Conservation (phyloP, 2,797 vertebrate species). For the Tapirus indicus region DNA sequence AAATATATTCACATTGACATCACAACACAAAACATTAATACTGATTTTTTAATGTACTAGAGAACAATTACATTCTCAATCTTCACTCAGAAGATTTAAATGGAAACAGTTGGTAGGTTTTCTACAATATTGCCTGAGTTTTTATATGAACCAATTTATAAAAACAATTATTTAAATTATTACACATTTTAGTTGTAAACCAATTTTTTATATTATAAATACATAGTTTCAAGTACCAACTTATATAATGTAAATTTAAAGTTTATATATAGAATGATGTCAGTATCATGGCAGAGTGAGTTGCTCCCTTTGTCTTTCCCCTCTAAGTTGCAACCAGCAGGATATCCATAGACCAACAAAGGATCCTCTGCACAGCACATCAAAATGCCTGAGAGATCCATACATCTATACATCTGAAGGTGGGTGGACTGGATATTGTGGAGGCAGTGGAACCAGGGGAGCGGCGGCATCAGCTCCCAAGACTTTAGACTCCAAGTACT, state of each 20-base stretch:
- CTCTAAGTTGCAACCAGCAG: no score
- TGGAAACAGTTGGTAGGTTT: not conserved
- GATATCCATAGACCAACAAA: no score
- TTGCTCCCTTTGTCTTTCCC: no score
- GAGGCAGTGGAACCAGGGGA: no score
- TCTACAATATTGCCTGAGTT: not conserved
- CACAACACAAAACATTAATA: conserved; percentile 15
- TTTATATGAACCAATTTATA: conserved; percentile 22
- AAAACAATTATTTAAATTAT: conserved; percentile 1
- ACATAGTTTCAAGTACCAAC: not conserved
- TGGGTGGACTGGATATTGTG: no score
- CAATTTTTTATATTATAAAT: not conserved
- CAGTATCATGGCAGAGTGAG: no score
- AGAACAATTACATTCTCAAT: not conserved
- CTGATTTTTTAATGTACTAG: not conserved
- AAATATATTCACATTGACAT: not conserved
- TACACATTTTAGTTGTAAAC: not conserved
- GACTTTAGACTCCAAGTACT: no score
- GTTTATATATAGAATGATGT: not conserved
- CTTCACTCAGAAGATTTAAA: not conserved
- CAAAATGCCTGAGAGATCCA: no score
- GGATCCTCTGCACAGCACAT: no score
- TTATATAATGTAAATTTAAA: not conserved
- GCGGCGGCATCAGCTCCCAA: no score
- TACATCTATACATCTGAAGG: no score